phyloP scores from a whole-genome alignment of 2,888 invertebrate species.

The Troilus luridus region DNA sequence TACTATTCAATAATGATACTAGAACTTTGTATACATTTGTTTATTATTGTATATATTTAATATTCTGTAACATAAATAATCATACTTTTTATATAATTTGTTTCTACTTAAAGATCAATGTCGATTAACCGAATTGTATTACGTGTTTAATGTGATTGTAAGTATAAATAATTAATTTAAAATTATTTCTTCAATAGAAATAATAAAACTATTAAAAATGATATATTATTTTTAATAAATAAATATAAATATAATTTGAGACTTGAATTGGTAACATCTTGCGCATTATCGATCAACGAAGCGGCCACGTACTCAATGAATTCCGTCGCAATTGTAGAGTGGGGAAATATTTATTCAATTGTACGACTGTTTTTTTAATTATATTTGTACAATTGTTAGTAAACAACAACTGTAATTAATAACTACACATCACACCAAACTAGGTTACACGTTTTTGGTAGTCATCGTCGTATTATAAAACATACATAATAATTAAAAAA shows the following conservation, averaged over 20 bases:
- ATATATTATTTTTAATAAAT: too few relatives aligned
- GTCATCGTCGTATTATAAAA: too few relatives aligned
- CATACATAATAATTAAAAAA: too few relatives aligned
- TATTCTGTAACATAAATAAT: too few relatives aligned
- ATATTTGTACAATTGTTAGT: not conserved
- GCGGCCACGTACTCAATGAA: not conserved
- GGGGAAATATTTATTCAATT: slow-evolving; percentile 4
- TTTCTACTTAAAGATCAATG: too few relatives aligned
- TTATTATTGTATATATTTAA: too few relatives aligned
- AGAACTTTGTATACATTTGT: too few relatives aligned
- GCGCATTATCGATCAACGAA: slow-evolving; percentile 11
- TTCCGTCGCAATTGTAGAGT: not conserved
- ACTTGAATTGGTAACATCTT: not conserved
- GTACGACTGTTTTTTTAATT: not conserved
- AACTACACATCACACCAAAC: not conserved
- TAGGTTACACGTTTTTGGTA: not conserved
- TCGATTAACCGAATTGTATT: too few relatives aligned
- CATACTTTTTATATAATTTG: too few relatives aligned
- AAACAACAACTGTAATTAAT: not conserved
- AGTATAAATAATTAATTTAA: not conserved
- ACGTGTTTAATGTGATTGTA: too few relatives aligned
- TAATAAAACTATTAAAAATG: not conserved
- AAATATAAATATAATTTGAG: not conserved
- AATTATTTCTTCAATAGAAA: not conserved
- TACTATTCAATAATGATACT: too few relatives aligned